Conservation (phyloP, 2,113 vertebrate genomes). For the Chitala chitala region DNA sequence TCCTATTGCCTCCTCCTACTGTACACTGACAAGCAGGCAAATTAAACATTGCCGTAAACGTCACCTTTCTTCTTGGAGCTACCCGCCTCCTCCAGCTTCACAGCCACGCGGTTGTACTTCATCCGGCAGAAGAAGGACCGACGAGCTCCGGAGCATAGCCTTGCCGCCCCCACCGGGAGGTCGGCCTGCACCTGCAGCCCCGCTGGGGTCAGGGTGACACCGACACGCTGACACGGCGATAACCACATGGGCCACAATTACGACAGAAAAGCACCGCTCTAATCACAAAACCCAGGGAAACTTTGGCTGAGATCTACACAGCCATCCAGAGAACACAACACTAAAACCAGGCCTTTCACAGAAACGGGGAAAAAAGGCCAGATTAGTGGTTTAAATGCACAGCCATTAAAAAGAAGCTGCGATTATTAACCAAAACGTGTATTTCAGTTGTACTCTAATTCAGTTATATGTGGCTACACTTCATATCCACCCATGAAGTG, state of each 20-base stretch:
- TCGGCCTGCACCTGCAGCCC: slow-evolving; percentile 82
- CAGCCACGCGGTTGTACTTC: slow-evolving; percentile 69
- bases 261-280: too few species aligned
- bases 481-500: too few species aligned
- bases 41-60: background rate
- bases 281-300: too few species aligned
- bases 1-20: background rate
- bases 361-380: too few species aligned
- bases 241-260: background rate
- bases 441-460: too few species aligned
- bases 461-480: too few species aligned
- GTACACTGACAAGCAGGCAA: background rate
- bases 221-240: slow-evolving; percentile 10
- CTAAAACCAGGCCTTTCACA: too few species aligned
- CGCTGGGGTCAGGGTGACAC: slow-evolving; percentile 47
- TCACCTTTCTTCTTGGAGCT: slow-evolving; percentile 80
- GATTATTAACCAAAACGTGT: too few species aligned
- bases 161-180: slow-evolving; percentile 66
- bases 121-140: slow-evolving; percentile 87
- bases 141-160: slow-evolving; percentile 76
- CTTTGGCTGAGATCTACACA: too few species aligned
- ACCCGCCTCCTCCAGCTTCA: slow-evolving; percentile 68
- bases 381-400: too few species aligned
- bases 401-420: too few species aligned
- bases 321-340: too few species aligned